Conservation (phyloP, 2,797 vertebrate species). For the Hoplostethus mediterraneus region DNA sequence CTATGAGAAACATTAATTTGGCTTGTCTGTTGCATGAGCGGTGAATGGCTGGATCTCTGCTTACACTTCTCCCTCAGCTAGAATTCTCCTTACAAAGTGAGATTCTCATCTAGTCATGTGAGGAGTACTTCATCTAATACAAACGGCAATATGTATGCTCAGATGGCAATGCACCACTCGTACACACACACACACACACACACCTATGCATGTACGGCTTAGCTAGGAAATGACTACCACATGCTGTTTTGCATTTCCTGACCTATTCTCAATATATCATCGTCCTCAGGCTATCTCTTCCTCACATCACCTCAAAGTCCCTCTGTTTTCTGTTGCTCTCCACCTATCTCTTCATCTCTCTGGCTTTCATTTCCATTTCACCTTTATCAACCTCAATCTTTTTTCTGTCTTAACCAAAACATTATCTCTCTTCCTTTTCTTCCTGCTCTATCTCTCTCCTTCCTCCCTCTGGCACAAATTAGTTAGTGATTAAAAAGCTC, state of each 20-base stretch:
- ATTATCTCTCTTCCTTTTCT: slow-evolving; percentile 3
- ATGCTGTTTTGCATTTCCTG: slow-evolving; percentile 62
- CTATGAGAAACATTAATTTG: slow-evolving; percentile 14
- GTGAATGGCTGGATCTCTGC: neutral
- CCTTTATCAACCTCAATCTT: neutral
- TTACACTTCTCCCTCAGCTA: neutral
- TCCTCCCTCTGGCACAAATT: slow-evolving; percentile 33
- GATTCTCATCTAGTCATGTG: slow-evolving; percentile 22
- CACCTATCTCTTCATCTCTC: neutral
- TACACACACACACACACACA: neutral
- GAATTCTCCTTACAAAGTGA: slow-evolving; percentile 19
- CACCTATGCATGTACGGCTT: neutral
- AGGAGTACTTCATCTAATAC: slow-evolving; percentile 16
- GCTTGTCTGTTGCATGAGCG: neutral
- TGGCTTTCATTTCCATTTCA: slow-evolving; percentile 21
- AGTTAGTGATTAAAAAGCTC: slow-evolving; percentile 68
- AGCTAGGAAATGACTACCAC: slow-evolving; percentile 43
- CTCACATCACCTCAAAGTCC: slow-evolving; percentile 14
- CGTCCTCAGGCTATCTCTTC: slow-evolving; percentile 22
- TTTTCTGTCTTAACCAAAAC: neutral
- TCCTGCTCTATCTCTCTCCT: neutral
- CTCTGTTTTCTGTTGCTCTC: neutral
- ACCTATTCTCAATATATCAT: slow-evolving; percentile 33
- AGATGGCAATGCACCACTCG: neutral
- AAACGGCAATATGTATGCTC: slow-evolving; percentile 12